Evolutionary conservation across 92 coral and sea anemone species (phyloP).

Genomic region (Umimayanthus kanabou): DNA sequence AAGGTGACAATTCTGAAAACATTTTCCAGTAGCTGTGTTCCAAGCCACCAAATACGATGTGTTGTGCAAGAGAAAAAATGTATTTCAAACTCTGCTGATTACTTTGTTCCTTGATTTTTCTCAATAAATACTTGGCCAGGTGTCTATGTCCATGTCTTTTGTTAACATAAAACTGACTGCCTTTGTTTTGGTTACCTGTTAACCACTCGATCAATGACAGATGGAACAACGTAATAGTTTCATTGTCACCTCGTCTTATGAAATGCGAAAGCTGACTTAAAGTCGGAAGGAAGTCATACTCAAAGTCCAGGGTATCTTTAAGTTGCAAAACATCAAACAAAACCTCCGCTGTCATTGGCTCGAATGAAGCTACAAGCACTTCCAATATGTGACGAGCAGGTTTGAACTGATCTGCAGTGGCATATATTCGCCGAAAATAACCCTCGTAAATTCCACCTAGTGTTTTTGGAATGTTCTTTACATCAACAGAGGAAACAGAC

Average conservation of each 20-base stretch:
- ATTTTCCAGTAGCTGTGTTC: constrained; percentile 1
- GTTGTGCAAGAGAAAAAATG: constrained; percentile 60
- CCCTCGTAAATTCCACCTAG: constrained; percentile 60
- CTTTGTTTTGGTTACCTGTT: constrained; percentile 49
- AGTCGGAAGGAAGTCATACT: constrained; percentile 51
- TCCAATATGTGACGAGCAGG: constrained; percentile 60
- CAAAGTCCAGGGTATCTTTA: constrained; percentile 44
- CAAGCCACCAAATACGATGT: constrained; percentile 49
- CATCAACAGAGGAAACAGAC: background rate
- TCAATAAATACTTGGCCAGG: constrained; percentile 47
- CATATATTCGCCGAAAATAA: constrained; percentile 59
- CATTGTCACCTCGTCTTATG: constrained; percentile 47
- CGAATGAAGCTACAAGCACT: constrained; percentile 62
- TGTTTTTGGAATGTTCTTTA: constrained; percentile 59
- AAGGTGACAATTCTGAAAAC: constrained; percentile 42
- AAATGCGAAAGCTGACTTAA: constrained; percentile 54
- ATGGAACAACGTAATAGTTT: constrained; percentile 58
- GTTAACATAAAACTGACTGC: constrained; percentile 53
- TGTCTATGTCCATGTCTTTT: constrained; percentile 55
- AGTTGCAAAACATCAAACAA: constrained; percentile 44
- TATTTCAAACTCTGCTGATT: background rate
- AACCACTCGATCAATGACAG: constrained; percentile 72
- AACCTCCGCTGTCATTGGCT: constrained; percentile 40
- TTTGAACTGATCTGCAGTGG: constrained; percentile 27
- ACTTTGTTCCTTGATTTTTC: background rate